Base-by-base conservation (phyloP, 2,797 vertebrate species). In the Aulostomus chinensis region DNA sequence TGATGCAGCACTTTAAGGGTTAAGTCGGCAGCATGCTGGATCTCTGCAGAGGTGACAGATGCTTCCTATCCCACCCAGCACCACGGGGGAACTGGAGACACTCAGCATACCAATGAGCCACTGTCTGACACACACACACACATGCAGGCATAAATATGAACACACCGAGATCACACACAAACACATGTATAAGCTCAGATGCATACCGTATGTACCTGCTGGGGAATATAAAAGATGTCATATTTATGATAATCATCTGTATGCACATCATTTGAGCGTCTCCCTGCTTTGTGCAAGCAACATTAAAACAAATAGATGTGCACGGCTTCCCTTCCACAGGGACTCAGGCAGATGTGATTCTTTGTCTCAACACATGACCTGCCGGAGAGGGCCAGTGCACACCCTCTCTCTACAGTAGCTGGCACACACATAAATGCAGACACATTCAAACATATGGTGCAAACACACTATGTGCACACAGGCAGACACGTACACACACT, bases 21-120 rank as follows among this genome's bases (percentile, higher is more conserved):
- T 88, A 90, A 87, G 54, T 73, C 78, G 53, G 82, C 73, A 68
- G 76, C 65, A 54, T 87, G 87, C 77, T 86, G 74, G 69, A 90
- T 88, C 86, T 91, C 91, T 86, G 88, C 86, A 91, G 89, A 70
- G 90, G 85, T 91, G 91, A 88, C 93, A 94, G 93, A 94, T 92
- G 93, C 94, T 91, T 88, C 87, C 92, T 91, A 90, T 89, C 92
- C 92, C 92, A 90, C 86, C 89, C 54, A 79, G 85, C 92, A 90
- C 92, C 91, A 90, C 80, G n/a, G 93, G 93, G 92, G 87, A 91
- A 90, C 88, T 77, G 83, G 90, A 49, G 90, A 92, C 88, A 88
- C 66, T 53, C 69, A n/a, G 94, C 92, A 94, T 95, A 94, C 92
- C 93, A 94, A 96, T 94, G 93, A 95, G 92, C 76, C 53, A 63